Conservation (phyloP, 1,140 invertebrate genomes). For the Oedothorax gibbosus region DNA sequence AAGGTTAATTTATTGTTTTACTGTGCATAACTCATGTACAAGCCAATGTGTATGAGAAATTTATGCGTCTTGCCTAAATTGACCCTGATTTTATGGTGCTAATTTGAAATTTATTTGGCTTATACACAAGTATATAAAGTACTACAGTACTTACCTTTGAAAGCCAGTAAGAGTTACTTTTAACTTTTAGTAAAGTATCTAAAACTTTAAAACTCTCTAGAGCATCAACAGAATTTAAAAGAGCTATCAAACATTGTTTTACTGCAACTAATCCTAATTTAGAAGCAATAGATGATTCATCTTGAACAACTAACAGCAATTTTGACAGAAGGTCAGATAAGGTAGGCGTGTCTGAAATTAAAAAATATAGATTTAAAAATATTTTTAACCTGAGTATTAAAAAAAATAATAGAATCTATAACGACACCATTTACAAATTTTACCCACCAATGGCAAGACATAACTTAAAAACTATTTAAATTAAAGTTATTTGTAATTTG, state of each 20-base stretch:
- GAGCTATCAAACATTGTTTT: slow-evolving; percentile 72
- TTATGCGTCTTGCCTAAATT: too few relatives aligned
- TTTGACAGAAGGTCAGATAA: slow-evolving; percentile 36
- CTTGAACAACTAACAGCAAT: slow-evolving; percentile 38
- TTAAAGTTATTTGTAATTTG: neutral
- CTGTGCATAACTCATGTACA: too few relatives aligned
- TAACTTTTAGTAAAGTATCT: slow-evolving; percentile 74
- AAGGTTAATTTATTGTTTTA: too few relatives aligned
- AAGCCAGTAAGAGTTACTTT: slow-evolving; percentile 86
- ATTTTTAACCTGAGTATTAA: neutral
- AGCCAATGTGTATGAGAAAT: too few relatives aligned
- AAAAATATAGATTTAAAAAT: neutral
- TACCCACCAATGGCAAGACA: neutral
- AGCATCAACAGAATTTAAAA: slow-evolving; percentile 72
- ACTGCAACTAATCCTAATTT: slow-evolving; percentile 67
- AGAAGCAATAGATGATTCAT: slow-evolving; percentile 67
- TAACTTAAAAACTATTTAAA: neutral
- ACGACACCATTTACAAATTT: neutral
- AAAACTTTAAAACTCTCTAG: slow-evolving; percentile 72
- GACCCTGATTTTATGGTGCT: neutral
- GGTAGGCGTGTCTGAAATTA: slow-evolving; percentile 28
- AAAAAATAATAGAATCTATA: neutral
- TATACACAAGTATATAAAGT: neutral
- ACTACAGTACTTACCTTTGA: slow-evolving; percentile 77
- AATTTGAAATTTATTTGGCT: neutral